Evolutionary conservation across 2,797 vertebrate species (phyloP).

Genomic region (Peromyscus eremicus): DNA sequence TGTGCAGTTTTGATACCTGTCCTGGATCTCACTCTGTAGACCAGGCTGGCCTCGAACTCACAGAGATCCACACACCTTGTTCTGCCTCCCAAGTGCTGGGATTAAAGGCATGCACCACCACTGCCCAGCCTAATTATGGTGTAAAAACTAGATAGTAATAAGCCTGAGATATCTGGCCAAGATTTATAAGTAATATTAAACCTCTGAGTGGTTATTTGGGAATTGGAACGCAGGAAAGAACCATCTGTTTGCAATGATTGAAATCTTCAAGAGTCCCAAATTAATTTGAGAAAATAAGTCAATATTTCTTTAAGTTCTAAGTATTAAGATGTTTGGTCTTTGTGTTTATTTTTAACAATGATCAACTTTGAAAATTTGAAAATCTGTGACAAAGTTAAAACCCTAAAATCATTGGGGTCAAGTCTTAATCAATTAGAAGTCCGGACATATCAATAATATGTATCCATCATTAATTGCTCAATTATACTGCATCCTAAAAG

Average conservation of each 20-base stretch:
- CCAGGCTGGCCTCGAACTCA: no score
- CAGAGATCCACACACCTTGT: no score
- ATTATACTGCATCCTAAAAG: background rate
- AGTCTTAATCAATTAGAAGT: constrained; percentile 1
- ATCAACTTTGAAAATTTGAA: background rate
- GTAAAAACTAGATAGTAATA: no score
- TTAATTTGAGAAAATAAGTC: background rate
- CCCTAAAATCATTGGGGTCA: background rate
- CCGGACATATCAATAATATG: background rate
- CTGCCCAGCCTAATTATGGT: no score
- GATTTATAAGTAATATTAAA: no score
- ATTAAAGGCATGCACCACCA: no score
- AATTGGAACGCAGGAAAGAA: no score
- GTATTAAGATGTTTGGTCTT: background rate
- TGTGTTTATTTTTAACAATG: background rate
- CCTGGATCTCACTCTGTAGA: no score
- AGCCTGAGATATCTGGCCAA: no score
- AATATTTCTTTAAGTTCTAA: constrained; percentile 6
- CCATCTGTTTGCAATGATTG: background rate
- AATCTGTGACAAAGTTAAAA: background rate
- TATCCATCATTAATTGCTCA: background rate
- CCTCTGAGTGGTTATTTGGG: no score
- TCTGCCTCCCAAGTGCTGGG: no score
- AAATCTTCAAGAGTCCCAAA: background rate
- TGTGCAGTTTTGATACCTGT: no score